Evolutionary conservation across 2,888 invertebrate species (phyloP), one percentile per base, ranked within the genome.

Genomic region (Criorhina ranunculi): DNA sequence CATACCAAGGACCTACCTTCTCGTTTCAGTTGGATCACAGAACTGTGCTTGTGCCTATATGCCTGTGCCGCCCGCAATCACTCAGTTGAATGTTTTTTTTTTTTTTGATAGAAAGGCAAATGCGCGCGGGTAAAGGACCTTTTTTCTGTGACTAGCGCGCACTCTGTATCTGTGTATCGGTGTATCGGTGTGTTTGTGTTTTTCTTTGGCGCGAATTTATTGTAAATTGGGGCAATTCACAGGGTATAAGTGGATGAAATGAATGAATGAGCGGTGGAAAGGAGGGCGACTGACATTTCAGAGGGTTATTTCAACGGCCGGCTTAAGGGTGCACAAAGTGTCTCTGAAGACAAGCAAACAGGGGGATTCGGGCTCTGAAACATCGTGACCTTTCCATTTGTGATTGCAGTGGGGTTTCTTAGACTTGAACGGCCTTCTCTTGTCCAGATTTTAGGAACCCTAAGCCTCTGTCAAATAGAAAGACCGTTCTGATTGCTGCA

Each of bases 11-110:
- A n/a, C n/a, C 24, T 24, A 24, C 24, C 24, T 24, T 24, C 24
- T 4, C 24, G 24, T 24, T 24, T 4, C 24, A 4, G 2, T 4
- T 4, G 24, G 24, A n/a, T n/a, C n/a, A n/a, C 24, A 24, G 24
- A n/a, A n/a, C n/a, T n/a, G n/a, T n/a, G n/a, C n/a, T n/a, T n/a
- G n/a, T n/a, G n/a, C n/a, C n/a, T n/a, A n/a, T n/a, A n/a, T 24
- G 24, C 24, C 24, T 73, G 55, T 57, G 51, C 66, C 55, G n/a
- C 33, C 64, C 70, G 70, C 70, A 85, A 85, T 85, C 85, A 85
- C 80, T 85, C 85, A 85, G 85, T 60, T 76, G 75, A 85, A 85
- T 85, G 80, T 69, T 85, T n/a, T n/a, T n/a, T n/a, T n/a, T n/a
- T n/a, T n/a, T n/a, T 85, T 80, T 76, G 80, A 85, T 80, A 85